Evolutionary conservation across 2,113 vertebrate species (phyloP), one percentile per base, ranked within the genome.

Genomic region (Eulemur rufifrons): DNA sequence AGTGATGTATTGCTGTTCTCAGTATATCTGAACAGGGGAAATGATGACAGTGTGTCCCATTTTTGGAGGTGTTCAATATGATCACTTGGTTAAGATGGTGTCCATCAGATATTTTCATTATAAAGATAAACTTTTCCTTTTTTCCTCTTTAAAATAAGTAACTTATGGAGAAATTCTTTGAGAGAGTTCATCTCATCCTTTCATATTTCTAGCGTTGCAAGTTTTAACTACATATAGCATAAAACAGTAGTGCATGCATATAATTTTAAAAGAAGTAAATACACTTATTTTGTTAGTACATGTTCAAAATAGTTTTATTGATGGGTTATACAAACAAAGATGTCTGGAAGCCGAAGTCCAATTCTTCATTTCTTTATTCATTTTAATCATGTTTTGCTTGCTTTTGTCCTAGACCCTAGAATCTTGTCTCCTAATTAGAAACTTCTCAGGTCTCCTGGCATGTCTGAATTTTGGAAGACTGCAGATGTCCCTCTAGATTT

Each of bases 241-340:
- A 0, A 18, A 71, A 54, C 4, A 69, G 34, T 91, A 66, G 3
- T 23, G 4, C 2, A 42, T 27, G 6, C 7, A 68, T 11, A 63
- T 21, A 63, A 69, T 66, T 83, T 66, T 10, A 34, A 74, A 74
- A 68, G 17, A 73, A 45, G 39, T 18, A 47, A 45, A 20, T 32
- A 29, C 25, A 17, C n/a, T 34, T 66, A 32, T 73, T 80, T 84
- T 9, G 5, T 52, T 5, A 50, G 37, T 66, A 10, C 5, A 32
- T 27, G 10, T 2, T 32, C 45, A 21, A 59, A 68, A 61, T 10
- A 37, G 66, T 42, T 69, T 47, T 45, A 66, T 25, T 64, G 29
- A 32, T 15, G 6, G 37, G 1, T 0, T 66, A 1, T 54, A 4
- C 13, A 14, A 21, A 11, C 7, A 37, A 17, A 23, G 21, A 25